Conservation (phyloP, 1,140 invertebrate genomes). For the Sminthurides bifidus region DNA sequence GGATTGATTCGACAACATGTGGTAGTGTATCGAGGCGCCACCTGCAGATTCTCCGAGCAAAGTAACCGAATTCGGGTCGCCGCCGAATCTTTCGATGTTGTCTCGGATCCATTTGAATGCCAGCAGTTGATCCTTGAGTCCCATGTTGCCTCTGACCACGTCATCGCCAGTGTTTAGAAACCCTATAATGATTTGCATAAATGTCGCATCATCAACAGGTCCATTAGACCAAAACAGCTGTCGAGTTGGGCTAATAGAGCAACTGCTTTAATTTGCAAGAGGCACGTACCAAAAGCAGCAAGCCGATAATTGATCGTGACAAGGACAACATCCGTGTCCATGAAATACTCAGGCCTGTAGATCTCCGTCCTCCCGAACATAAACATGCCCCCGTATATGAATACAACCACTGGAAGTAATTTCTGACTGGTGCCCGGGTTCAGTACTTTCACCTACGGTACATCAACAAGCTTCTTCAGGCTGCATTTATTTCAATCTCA, state of each 20-base stretch:
- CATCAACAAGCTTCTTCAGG: not conserved
- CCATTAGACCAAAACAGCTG: not conserved
- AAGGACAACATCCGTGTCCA: no score
- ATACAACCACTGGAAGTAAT: not conserved
- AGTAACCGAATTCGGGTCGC: constrained; percentile 68
- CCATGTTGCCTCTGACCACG: not conserved
- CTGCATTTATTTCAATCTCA: not conserved
- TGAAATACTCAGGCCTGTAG: no score
- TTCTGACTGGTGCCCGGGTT: not conserved
- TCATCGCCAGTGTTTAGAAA: not conserved
- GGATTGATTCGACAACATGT: constrained; percentile 19
- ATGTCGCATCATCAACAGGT: not conserved
- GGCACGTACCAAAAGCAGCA: no score
- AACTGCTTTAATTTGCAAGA: no score
- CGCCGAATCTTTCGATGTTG: constrained; percentile 71
- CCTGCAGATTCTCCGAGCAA: constrained; percentile 53
- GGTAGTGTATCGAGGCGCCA: constrained; percentile 16
- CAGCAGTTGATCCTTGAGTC: not conserved
- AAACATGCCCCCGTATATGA: not conserved
- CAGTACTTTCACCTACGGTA: not conserved
- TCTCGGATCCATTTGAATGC: constrained; percentile 46
- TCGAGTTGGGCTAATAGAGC: no score
- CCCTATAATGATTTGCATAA: not conserved
- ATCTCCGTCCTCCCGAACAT: no score
- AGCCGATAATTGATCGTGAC: no score